Percentiles rank a stretch among this genome's conserved stretches.
Conservation (phyloP, 2,113 vertebrate species). For the Tichodroma muraria region DNA sequence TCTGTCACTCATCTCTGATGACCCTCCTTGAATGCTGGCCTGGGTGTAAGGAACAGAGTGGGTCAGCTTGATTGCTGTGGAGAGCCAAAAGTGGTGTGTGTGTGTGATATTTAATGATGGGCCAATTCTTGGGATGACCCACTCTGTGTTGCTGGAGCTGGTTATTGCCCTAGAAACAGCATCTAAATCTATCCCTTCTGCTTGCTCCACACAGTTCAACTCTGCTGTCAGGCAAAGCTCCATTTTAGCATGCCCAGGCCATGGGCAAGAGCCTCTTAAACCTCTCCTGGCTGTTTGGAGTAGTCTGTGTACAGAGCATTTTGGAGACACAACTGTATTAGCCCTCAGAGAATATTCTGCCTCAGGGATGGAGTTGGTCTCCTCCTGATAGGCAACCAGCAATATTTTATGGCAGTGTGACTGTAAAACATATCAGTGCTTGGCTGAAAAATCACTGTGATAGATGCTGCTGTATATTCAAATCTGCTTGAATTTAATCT, state of each 20-base stretch:
- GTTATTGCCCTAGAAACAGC: neutral
- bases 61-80: neutral
- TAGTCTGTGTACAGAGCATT: neutral
- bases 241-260: neutral
- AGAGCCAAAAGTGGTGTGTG: rapidly evolving
- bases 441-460: neutral
- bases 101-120: neutral
- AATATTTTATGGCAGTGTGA: neutral
- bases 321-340: neutral
- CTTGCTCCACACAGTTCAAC: neutral
- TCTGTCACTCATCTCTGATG: neutral
- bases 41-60: neutral
- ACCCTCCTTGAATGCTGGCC: neutral
- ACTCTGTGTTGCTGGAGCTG: neutral
- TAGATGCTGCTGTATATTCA: neutral
- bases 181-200: neutral
- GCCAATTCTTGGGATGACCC: neutral
- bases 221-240: neutral
- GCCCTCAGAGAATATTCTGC: neutral
- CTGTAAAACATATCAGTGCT: neutral
- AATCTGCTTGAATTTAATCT: neutral
- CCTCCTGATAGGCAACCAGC: neutral
- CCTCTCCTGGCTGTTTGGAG: neutral
- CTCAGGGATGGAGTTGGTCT: neutral
- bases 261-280: neutral